Base-by-base conservation (phyloP, 1,140 invertebrate genomes). In the Apocrypta bakeri region DNA sequence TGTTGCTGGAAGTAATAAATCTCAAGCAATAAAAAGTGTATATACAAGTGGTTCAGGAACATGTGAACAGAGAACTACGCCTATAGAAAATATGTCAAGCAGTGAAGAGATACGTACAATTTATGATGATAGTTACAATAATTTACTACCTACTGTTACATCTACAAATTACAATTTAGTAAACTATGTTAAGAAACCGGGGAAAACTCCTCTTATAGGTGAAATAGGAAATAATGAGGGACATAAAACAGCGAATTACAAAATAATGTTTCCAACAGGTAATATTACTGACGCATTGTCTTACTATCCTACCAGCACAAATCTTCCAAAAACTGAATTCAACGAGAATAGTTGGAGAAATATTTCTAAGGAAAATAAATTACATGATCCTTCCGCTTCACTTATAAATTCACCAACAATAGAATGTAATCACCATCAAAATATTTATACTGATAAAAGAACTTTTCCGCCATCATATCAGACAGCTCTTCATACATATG, bases 281-380 rank as follows among this genome's bases (percentile, higher is more conserved):
- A 96, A 95, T 88, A 94, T 96, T 33, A 96, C 95, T 0, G 95
- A 96, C 87, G 95, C 95, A 25, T 89, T 96, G 61, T 95, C 95
- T 0, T 96, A 96, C 84, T 96, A 96, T 89, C 95, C 95, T 68
- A 95, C 95, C 0, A 95, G 94, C 74, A 93, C 91, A 68, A 94
- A 94, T 90, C 86, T 93, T 84, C 92, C 93, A 31, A 92, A 92
- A 69, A 92, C 93, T 73, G 93, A 93, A 83, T 92, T 91, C 24
- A 92, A 93, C 87, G 94, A 95, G 86, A 89, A 90, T 14, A 92
- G 93, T 31, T 95, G 94, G 94, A 88, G 94, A 79, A 93, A 89
- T 82, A 90, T 93, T 29, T 93, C 92, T 85, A 9, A 95, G 93
- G 86, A 92, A 93, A 56, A 93, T 94, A 2, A 37, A 31, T 1